Evolutionary conservation across 2,113 vertebrate species (phyloP).

Genomic region (Pithys albifrons): DNA sequence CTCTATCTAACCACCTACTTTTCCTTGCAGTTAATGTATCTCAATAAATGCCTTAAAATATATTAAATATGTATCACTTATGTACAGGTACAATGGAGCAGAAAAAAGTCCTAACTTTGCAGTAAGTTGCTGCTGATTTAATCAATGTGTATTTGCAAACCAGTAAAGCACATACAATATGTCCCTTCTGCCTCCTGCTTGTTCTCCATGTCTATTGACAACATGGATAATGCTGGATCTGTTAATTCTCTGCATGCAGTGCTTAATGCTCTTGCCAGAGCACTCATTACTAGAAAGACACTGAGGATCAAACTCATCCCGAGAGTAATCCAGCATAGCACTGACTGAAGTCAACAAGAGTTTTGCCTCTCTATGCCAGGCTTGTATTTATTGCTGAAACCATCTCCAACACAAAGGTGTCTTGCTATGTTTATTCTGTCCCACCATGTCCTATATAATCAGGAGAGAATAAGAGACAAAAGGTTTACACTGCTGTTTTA

Average conservation of each 20-base stretch:
- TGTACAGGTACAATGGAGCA: not conserved
- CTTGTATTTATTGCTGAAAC: not conserved
- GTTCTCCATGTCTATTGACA: not conserved
- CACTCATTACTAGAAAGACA: not conserved
- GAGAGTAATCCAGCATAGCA: not conserved
- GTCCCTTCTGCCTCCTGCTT: not conserved
- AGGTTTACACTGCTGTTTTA: constrained; percentile 35
- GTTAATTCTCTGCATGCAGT: not conserved
- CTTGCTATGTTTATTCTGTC: constrained; percentile 27
- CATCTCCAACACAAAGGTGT: not conserved
- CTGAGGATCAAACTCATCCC: not conserved
- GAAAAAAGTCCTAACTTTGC: constrained; percentile 2
- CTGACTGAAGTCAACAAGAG: not conserved
- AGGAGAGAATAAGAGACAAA: not conserved
- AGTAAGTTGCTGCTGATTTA: not conserved
- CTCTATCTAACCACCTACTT: not conserved
- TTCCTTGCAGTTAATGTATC: not conserved
- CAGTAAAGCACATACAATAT: not conserved
- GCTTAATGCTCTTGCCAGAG: not conserved
- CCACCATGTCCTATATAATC: not conserved
- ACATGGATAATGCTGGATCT: not conserved
- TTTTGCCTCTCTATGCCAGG: not conserved
- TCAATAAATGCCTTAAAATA: not conserved
- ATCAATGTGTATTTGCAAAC: not conserved
- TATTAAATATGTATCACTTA: constrained; percentile 2